phyloP scores from a whole-genome alignment of 2,797 vertebrate species.

The Cetoscarus ocellatus region DNA sequence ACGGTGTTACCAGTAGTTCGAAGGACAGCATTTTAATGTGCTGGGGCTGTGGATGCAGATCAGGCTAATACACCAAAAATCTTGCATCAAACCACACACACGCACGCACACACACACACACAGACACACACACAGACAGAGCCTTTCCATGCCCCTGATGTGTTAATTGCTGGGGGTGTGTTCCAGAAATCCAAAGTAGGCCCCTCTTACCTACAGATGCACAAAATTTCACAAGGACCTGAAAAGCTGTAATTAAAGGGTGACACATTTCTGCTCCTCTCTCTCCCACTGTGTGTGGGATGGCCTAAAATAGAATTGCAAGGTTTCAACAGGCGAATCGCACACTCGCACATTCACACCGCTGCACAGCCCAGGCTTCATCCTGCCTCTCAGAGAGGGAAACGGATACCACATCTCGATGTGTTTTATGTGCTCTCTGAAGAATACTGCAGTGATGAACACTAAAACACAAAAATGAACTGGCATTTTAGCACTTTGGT shows the following conservation, averaged over 20 bases:
- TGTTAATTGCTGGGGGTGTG: conserved; percentile 77
- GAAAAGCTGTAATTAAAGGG: conserved; percentile 84
- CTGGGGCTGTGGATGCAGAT: conserved; percentile 32
- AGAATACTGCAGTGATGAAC: too few relatives aligned
- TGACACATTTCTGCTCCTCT: conserved; percentile 82
- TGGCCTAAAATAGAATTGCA: conserved; percentile 83
- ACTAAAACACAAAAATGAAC: too few relatives aligned
- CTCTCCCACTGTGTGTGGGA: conserved; percentile 84
- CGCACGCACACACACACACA: conserved; percentile 15
- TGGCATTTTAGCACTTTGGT: too few relatives aligned
- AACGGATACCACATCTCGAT: conserved; percentile 46
- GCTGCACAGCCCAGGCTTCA: conserved; percentile 48
- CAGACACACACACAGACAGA: too few relatives aligned
- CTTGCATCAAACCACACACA: conserved; percentile 38
- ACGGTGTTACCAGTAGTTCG: conserved; percentile 37
- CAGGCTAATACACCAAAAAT: conserved; percentile 33
- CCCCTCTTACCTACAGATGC: conserved; percentile 77
- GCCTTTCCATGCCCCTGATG: conserved; percentile 57
- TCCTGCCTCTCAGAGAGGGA: conserved; percentile 46
- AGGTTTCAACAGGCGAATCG: conserved; percentile 77
- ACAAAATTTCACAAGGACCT: conserved; percentile 74
- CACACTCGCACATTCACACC: conserved; percentile 30
- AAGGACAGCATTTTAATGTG: conserved; percentile 50
- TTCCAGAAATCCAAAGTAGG: conserved; percentile 73
- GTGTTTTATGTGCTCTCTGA: conserved; percentile 14